phyloP scores from a whole-genome alignment of 2,888 invertebrate genomes.

The Ophioninae sp. region DNA sequence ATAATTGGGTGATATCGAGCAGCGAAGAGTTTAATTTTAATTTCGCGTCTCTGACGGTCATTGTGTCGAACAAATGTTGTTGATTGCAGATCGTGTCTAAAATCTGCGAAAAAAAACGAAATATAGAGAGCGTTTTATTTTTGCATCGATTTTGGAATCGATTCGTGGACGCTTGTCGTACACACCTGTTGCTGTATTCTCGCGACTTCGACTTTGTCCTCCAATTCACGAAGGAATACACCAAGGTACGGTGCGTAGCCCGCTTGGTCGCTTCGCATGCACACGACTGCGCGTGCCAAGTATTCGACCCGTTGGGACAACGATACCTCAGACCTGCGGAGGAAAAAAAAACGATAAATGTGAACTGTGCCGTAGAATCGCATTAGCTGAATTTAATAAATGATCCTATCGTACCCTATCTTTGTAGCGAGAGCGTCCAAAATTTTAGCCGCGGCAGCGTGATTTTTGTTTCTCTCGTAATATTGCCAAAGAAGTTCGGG shows the following conservation, averaged over 20 bases:
- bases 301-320: constrained; percentile 93
- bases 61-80: constrained; percentile 72
- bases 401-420: constrained; percentile 82
- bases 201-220: constrained; percentile 96
- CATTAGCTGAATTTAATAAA: not conserved
- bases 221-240: constrained; percentile 92
- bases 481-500: constrained; percentile 93
- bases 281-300: constrained; percentile 96
- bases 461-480: constrained; percentile 95
- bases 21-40: constrained; percentile 90
- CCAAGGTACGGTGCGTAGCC: constrained; percentile 88
- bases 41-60: constrained; percentile 83
- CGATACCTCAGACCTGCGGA: constrained; percentile 86
- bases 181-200: constrained; percentile 87
- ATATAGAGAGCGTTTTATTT: not conserved
- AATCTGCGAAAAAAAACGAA: constrained; percentile 80
- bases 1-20: constrained; percentile 93
- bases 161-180: not conserved
- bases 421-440: constrained; percentile 92
- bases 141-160: not conserved
- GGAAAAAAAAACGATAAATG: constrained; percentile 1
- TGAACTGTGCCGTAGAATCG: not conserved
- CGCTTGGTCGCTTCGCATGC: constrained; percentile 93
- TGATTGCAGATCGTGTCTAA: constrained; percentile 85
- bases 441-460: constrained; percentile 95